A percentile compares a stretch with the other conserved stretches of the same genome.
phyloP scores from a whole-genome alignment of 2,113 vertebrate genomes.

The Bungarus multicinctus region DNA sequence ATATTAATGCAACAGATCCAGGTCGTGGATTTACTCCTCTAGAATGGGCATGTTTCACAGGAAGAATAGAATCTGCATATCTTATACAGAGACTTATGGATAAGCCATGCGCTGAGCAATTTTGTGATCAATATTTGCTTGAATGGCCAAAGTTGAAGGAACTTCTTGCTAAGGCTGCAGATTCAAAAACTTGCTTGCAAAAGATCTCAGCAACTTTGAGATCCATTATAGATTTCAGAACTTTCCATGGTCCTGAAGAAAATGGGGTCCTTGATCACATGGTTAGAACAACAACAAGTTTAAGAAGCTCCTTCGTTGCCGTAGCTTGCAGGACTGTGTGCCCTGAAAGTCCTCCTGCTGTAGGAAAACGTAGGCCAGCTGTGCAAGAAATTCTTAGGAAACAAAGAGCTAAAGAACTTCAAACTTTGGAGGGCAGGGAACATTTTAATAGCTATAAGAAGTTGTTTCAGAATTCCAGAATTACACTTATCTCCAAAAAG shows the following conservation, averaged over 20 bases:
- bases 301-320: conserved; percentile 84
- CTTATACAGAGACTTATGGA: conserved; percentile 84
- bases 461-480: conserved; percentile 75
- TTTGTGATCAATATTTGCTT: conserved; percentile 75
- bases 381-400: conserved; percentile 86
- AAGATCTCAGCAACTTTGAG: conserved; percentile 76
- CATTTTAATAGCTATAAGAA: conserved; percentile 64
- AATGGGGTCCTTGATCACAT: conserved; percentile 89
- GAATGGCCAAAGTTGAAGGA: conserved; percentile 84
- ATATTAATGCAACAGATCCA: conserved; percentile 79
- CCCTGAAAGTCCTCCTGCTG: conserved; percentile 81
- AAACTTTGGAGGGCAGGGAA: conserved; percentile 61
- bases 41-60: conserved; percentile 93
- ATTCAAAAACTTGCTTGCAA: conserved; percentile 84
- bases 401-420: conserved; percentile 66
- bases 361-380: conserved; percentile 82
- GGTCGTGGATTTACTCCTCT: conserved; percentile 82
- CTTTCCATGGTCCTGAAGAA: conserved; percentile 76
- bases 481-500: conserved; percentile 67
- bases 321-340: conserved; percentile 84
- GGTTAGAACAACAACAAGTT: conserved; percentile 87
- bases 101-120: conserved; percentile 81
- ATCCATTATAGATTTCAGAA: conserved; percentile 71
- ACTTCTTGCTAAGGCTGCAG: conserved; percentile 72
- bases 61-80: conserved; percentile 82